Conservation (phyloP, 2,797 vertebrate species). For the Acanthurus tractus region DNA sequence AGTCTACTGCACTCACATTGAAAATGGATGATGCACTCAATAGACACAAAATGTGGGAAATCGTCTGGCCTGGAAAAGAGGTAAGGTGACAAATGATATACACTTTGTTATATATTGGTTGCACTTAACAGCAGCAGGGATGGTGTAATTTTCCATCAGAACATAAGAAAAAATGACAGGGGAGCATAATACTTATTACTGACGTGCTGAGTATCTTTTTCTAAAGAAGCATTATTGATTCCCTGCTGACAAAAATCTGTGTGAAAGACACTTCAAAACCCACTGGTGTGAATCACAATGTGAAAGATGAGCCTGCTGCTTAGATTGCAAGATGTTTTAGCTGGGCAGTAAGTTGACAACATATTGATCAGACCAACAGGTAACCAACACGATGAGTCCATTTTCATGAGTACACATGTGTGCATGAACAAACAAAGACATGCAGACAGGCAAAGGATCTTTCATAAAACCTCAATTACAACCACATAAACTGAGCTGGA, state of each 20-base stretch:
- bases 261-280: conserved; percentile 60
- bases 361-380: conserved; percentile 62
- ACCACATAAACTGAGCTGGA: conserved; percentile 45
- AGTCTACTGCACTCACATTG: neutral
- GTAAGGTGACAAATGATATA: conserved; percentile 52
- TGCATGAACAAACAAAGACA: neutral
- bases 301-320: conserved; percentile 56
- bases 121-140: conserved; percentile 39
- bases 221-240: conserved; percentile 74
- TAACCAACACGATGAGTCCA: conserved; percentile 33
- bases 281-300: conserved; percentile 59
- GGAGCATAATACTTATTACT: conserved; percentile 64
- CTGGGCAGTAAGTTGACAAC: conserved; percentile 37
- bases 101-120: conserved; percentile 33
- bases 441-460: conserved; percentile 28
- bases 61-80: neutral
- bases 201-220: conserved; percentile 64
- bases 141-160: conserved; percentile 49
- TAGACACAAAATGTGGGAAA: neutral
- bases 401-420: neutral
- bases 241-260: conserved; percentile 63
- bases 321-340: conserved; percentile 40
- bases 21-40: conserved; percentile 16
- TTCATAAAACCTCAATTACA: conserved; percentile 56
- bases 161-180: conserved; percentile 59